phyloP scores from a whole-genome alignment of 2,113 vertebrate species.

The Cavia porcellus region DNA sequence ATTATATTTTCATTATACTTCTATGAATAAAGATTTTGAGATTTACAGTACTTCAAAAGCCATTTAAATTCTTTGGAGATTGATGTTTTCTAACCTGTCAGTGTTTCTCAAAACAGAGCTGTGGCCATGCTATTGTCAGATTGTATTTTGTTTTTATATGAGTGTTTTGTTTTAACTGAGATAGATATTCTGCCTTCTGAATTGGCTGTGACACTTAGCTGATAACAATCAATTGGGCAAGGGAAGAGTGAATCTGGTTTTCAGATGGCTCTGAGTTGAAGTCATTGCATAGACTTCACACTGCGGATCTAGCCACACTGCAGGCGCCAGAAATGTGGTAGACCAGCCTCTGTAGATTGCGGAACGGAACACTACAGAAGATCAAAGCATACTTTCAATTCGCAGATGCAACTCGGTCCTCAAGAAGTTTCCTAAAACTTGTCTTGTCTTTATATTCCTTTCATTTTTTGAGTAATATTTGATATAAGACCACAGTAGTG shows the following conservation, averaged over 20 bases:
- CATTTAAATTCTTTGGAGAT: slow-evolving; percentile 27
- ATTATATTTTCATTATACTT: slow-evolving; percentile 11
- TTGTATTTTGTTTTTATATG: background rate
- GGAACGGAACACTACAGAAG: background rate
- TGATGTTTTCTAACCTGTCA: background rate
- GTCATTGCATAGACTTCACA: background rate
- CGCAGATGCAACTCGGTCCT: background rate
- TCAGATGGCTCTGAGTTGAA: background rate
- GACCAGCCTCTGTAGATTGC: background rate
- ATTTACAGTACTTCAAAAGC: slow-evolving; percentile 12
- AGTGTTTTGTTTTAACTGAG: background rate
- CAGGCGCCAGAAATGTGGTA: background rate
- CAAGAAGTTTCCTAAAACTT: background rate
- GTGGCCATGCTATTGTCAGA: background rate
- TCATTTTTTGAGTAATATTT: background rate
- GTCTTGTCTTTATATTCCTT: background rate
- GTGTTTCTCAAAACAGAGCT: background rate
- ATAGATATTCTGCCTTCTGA: background rate
- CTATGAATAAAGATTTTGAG: slow-evolving; percentile 9
- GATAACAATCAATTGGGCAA: background rate
- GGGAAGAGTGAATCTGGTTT: background rate
- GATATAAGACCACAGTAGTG: background rate
- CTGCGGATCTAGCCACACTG: background rate
- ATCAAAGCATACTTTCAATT: background rate
- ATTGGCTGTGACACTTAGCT: background rate